Percentiles rank a stretch among this genome's conserved stretches.
Conservation (phyloP, 2,113 vertebrate species). For the Dipodomys ordii region DNA sequence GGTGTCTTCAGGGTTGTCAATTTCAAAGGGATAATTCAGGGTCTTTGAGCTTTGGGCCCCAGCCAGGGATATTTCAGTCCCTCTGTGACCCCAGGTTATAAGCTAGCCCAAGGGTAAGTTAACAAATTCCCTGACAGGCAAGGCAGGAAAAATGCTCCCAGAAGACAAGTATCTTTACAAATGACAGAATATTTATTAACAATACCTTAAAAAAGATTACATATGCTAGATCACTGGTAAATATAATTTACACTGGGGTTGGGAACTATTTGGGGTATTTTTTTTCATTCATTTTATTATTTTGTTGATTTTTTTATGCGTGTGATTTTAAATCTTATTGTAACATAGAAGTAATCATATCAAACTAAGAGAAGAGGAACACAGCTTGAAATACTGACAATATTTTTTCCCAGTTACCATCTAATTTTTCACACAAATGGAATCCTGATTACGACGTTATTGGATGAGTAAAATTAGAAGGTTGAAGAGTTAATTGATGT, state of each 20-base stretch:
- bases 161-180: constrained; percentile 89
- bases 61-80: constrained; percentile 33
- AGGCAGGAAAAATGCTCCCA: constrained; percentile 82
- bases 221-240: constrained; percentile 88
- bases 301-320: constrained; percentile 72
- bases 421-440: constrained; percentile 86
- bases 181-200: constrained; percentile 92
- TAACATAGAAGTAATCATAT: constrained; percentile 88
- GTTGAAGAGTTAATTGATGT: constrained; percentile 82
- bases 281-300: constrained; percentile 83
- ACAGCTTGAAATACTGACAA: constrained; percentile 90
- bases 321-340: constrained; percentile 73
- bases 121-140: constrained; percentile 47
- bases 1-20: not conserved
- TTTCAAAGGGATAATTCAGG: not conserved
- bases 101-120: constrained; percentile 47
- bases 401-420: constrained; percentile 85
- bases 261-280: constrained; percentile 85
- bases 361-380: constrained; percentile 87
- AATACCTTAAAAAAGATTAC: constrained; percentile 91
- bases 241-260: constrained; percentile 87
- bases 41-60: not conserved
- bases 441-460: constrained; percentile 85
- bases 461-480: constrained; percentile 85
- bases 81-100: not conserved